A percentile compares a stretch with the other conserved stretches of the same genome.
Conservation (phyloP, 2,797 vertebrate genomes). For the Acanthurus tractus region DNA sequence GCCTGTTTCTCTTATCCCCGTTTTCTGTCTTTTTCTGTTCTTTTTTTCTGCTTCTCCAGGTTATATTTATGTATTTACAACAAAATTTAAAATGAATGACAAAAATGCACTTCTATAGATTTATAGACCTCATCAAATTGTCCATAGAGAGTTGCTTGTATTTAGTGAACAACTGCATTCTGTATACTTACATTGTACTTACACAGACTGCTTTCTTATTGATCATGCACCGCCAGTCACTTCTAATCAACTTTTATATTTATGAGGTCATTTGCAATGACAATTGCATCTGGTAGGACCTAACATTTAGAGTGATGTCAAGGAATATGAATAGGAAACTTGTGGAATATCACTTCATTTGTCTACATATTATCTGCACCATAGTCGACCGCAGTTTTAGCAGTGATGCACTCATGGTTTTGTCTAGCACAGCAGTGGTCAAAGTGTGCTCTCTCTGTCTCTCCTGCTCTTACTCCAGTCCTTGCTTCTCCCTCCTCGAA, state of each 20-base stretch:
- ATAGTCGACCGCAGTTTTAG: neutral
- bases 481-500: conserved; percentile 7
- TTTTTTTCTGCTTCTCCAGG: neutral
- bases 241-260: neutral
- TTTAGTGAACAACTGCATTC: neutral
- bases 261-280: neutral
- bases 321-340: neutral
- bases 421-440: conserved; percentile 29
- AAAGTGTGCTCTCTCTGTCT: conserved; percentile 18
- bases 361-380: neutral
- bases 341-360: neutral
- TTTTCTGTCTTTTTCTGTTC: neutral
- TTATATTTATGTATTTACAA: neutral
- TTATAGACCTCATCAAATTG: neutral
- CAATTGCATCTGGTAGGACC: neutral
- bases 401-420: conserved; percentile 11
- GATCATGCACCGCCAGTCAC: neutral
- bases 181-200: neutral
- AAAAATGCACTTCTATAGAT: neutral
- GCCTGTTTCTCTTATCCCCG: conserved; percentile 14
- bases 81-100: neutral
- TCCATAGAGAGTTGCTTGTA: neutral
- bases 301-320: neutral
- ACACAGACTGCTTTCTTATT: neutral
- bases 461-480: conserved; percentile 21